phyloP scores from a whole-genome alignment of 1,140 invertebrate species.

The Eciton burchellii region DNA sequence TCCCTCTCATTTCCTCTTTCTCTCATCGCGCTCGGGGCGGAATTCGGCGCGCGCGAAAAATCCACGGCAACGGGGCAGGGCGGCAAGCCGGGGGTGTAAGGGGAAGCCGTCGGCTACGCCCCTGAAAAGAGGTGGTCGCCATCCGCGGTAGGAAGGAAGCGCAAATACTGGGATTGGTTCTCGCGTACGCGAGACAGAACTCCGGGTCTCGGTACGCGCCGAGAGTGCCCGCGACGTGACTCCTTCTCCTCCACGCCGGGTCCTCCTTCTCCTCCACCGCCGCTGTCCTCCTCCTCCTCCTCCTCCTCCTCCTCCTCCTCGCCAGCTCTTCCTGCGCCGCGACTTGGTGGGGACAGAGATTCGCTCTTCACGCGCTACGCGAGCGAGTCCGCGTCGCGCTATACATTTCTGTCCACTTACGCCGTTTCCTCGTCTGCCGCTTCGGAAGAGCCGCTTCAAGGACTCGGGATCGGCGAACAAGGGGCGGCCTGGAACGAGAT shows the following conservation, averaged over 20 bases:
- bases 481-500: slow-evolving; percentile 43
- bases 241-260: slow-evolving; percentile 60
- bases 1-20: slow-evolving; percentile 23
- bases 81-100: slow-evolving; percentile 64
- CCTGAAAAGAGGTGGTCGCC: slow-evolving; percentile 84
- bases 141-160: slow-evolving; percentile 84
- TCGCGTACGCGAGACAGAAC: slow-evolving; percentile 80
- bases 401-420: slow-evolving; percentile 77
- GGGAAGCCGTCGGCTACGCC: slow-evolving; percentile 81
- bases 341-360: slow-evolving; percentile 78
- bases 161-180: slow-evolving; percentile 85
- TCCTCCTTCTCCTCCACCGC: slow-evolving; percentile 62
- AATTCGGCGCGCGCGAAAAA: slow-evolving; percentile 80
- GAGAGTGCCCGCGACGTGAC: slow-evolving; percentile 78
- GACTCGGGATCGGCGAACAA: slow-evolving; percentile 59
- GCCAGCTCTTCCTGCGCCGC: slow-evolving; percentile 59
- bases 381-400: slow-evolving; percentile 75
- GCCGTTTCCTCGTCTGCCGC: slow-evolving; percentile 63
- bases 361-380: slow-evolving; percentile 80
- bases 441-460: slow-evolving; percentile 64
- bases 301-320: slow-evolving; percentile 20
- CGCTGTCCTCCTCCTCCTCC: slow-evolving; percentile 42
- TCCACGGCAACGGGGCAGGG: slow-evolving; percentile 69
- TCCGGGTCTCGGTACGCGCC: slow-evolving; percentile 78
- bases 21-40: slow-evolving; percentile 65